A percentile compares a stretch with the other conserved stretches of the same genome.
Evolutionary conservation across 2,888 invertebrate species (phyloP).

Genomic region (Corythucha ciliata): DNA sequence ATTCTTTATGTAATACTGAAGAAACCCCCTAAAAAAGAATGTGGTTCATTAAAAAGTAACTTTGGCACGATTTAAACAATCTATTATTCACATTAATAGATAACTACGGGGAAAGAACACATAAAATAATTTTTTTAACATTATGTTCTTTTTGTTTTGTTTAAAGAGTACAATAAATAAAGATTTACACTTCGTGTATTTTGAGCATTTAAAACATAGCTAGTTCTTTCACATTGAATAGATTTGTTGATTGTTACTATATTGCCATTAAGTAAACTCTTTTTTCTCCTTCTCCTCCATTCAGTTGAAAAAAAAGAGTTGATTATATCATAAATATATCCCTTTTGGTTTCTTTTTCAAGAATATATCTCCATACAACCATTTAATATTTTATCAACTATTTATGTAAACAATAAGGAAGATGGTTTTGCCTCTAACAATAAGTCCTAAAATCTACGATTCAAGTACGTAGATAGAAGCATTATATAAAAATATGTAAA

Average conservation of each 20-base stretch:
- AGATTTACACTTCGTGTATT: constrained; percentile 16
- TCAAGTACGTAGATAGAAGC: too few species aligned
- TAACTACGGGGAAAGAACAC: constrained; percentile 6
- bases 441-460: too few species aligned
- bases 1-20: too few species aligned
- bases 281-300: constrained; percentile 12
- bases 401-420: constrained; percentile 15
- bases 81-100: too few species aligned
- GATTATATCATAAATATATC: too few species aligned
- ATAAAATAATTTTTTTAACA: constrained; percentile 2
- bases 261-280: constrained; percentile 25
- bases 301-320: constrained; percentile 18
- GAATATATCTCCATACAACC: too few species aligned
- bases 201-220: constrained; percentile 24
- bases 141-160: constrained; percentile 3
- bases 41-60: too few species aligned
- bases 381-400: constrained; percentile 20
- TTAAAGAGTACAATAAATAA: constrained; percentile 11
- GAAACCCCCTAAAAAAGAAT: too few species aligned
- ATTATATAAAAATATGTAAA: constrained; percentile 11
- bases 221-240: constrained; percentile 25
- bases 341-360: too few species aligned
- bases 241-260: constrained; percentile 24
- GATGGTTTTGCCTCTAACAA: too few species aligned
- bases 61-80: too few species aligned